Conservation (phyloP, 2,113 vertebrate genomes). For the Hemicordylus capensis region DNA sequence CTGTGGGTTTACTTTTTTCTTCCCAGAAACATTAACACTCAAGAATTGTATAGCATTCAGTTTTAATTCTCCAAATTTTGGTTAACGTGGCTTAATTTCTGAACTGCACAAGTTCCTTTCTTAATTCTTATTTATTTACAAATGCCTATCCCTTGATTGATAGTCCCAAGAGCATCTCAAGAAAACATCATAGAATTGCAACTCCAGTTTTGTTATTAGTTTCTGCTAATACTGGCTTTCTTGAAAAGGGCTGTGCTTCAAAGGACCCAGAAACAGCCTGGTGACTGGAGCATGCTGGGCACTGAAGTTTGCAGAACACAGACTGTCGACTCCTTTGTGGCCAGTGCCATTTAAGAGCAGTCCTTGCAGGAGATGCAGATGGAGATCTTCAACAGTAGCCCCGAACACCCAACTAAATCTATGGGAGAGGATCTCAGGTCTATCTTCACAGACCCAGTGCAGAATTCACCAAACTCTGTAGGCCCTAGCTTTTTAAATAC, state of each 20-base stretch:
- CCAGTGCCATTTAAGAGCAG: background rate
- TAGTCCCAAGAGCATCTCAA: background rate
- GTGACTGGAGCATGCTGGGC: background rate
- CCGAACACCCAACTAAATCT: background rate
- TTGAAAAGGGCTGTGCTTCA: background rate
- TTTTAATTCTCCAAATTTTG: background rate
- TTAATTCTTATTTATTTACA: background rate
- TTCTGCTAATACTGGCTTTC: background rate
- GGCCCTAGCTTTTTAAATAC: background rate
- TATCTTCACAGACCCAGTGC: background rate
- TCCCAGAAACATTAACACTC: background rate
- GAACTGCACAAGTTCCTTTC: background rate
- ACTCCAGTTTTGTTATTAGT: background rate
- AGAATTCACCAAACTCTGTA: background rate
- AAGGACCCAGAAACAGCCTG: background rate
- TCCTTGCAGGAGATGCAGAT: background rate
- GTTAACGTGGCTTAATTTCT: background rate
- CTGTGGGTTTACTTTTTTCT: background rate
- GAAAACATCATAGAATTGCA: background rate
- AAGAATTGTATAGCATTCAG: too few species aligned
- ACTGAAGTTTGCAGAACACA: too few species aligned
- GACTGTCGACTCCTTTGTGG: too few species aligned
- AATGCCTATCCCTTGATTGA: too few species aligned
- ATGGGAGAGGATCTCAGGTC: background rate
- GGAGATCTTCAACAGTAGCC: background rate